Evolutionary conservation across 2,888 invertebrate genomes (phyloP), one percentile per base, ranked within the genome.

Genomic region (Drosophila merina): DNA sequence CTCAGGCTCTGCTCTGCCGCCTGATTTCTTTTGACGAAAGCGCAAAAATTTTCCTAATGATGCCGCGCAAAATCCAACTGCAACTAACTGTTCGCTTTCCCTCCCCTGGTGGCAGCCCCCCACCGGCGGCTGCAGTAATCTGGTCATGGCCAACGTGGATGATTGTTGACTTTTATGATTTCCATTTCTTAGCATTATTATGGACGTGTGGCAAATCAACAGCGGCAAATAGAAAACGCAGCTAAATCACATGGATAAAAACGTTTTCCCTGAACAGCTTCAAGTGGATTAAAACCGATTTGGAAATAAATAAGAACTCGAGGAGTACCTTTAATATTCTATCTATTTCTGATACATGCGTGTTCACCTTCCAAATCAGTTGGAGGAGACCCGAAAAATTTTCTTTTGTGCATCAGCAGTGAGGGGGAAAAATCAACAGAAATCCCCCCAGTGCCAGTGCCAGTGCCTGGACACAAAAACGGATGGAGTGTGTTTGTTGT

Each of bases 91-190:
- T 72, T 67, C 50, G 44, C 58, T 48, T 20, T 31, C 12, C 48
- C 42, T 38, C 30, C 40, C 44, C 49, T 20, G 10, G 40, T 38
- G 12, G 38, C n/a, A 26, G n/a, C 38, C 44, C 62, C 25, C 26
- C 10, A 66, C 55, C 36, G 31, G n/a, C 54, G 31, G n/a, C 54
- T 72, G 69, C 60, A 62, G 70, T 69, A 71, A 71, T 69, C 71
- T 71, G 69, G 69, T 77, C 77, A 77, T 77, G 81, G 59, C 80
- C 75, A 77, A 74, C 57, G 59, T 56, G 75, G 60, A 36, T 64
- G 70, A 50, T 63, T 80, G 85, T 86, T 81, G 87, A 84, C 82
- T 85, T 88, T 83, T 88, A 83, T 88, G 86, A 86, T 87, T 84
- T 86, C 80, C 88, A 87, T 85, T 79, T 77, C 82, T 77, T 74